Base-by-base conservation (phyloP, 2,888 invertebrate genomes). In the Carterocephalus palaemon region DNA sequence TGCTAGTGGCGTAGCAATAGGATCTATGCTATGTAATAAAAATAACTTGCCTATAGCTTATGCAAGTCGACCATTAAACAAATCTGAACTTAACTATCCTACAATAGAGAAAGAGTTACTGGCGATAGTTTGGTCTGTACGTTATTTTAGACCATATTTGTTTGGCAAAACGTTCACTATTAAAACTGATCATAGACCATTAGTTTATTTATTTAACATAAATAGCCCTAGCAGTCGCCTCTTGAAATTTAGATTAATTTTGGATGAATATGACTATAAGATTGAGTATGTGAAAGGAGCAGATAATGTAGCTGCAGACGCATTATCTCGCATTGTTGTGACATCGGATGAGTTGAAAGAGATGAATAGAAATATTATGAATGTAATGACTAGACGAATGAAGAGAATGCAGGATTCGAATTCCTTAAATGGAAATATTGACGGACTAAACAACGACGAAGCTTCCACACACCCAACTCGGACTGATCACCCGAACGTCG, bases 181-280 rank as follows among this genome's bases (percentile, higher is more conserved):
- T 7, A 9, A 26, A 19, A 46, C 48, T 1, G 48, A 49, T 8
- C 48, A 49, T 19, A 43, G 31, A 17, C 38, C 38, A 10, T 12
- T 38, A 4, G 12, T 41, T 13, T 49, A 32, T 37, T 32, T 37
- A 16, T 38, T 46, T 23, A 19, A 13, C 13, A 38, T 46, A 32
- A 28, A 3, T 1, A 32, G 36, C 17, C 48, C 48, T 2, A 28
- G 28, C 2, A 34, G 38, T 34, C 15, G 48, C 4, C 19, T 47
- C 5, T 22, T 19, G n/a, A 48, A 42, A 23, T 51, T 41, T 33
- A 17, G 48, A 20, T 31, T 53, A n/a, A n/a, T n/a, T n/a, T n/a
- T n/a, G n/a, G n/a, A n/a, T n/a, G n/a, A n/a, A n/a, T n/a, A n/a
- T n/a, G n/a, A n/a, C n/a, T n/a, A n/a, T n/a, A n/a, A n/a, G n/a